phyloP scores from a whole-genome alignment of 2,888 invertebrate genomes.

The Hecatera dysodea region DNA sequence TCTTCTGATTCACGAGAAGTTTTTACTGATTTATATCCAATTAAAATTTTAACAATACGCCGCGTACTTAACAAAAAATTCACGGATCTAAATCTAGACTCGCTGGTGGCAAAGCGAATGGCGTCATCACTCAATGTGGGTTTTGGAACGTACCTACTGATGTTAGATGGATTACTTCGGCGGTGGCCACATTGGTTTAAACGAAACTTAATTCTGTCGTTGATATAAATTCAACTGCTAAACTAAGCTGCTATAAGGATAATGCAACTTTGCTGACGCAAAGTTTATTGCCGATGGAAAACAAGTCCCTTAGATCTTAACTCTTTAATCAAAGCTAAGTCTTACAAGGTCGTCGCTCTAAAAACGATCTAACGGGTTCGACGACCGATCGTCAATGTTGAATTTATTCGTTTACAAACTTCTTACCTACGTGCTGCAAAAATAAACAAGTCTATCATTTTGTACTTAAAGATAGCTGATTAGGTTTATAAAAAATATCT shows the following conservation, averaged over 20 bases:
- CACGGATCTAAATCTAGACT: constrained; percentile 69
- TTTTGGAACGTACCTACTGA: constrained; percentile 21
- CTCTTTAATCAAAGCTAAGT: constrained; percentile 62
- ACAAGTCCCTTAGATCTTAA: constrained; percentile 43
- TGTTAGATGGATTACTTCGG: constrained; percentile 26
- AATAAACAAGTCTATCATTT: constrained; percentile 59
- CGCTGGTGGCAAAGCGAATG: constrained; percentile 65
- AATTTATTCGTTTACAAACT: constrained; percentile 66
- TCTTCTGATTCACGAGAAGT: constrained; percentile 28
- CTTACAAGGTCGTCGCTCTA: constrained; percentile 86
- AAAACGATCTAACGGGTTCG: constrained; percentile 88
- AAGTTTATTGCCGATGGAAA: constrained; percentile 22
- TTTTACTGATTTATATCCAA: constrained; percentile 43
- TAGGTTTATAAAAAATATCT: constrained; percentile 28
- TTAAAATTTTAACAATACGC: constrained; percentile 56
- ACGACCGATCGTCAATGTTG: constrained; percentile 78
- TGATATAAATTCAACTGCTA: neutral
- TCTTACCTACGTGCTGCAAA: constrained; percentile 57
- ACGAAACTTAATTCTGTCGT: neutral
- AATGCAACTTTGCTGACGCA: constrained; percentile 1
- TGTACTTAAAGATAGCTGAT: constrained; percentile 34
- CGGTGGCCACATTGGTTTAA: constrained; percentile 8
- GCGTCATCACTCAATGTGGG: constrained; percentile 73
- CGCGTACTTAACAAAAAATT: constrained; percentile 64
- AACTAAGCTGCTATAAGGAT: neutral